Evolutionary conservation across 2,888 invertebrate species (phyloP).

Genomic region (Mythimna loreyi): DNA sequence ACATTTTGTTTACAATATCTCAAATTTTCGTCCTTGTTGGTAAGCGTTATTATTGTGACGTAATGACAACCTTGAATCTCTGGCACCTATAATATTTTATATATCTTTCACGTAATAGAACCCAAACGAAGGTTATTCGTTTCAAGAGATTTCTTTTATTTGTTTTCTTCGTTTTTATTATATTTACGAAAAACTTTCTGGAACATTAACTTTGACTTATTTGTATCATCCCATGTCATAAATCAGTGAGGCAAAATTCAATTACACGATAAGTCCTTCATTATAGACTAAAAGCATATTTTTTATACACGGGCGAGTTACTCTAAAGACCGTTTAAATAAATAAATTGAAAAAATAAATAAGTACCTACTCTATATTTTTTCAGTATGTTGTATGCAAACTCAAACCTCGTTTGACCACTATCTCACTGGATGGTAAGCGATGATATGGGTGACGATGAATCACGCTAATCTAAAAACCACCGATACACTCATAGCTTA

Average conservation of each 20-base stretch:
- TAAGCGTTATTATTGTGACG: slow-evolving; percentile 30
- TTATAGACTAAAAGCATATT: neutral
- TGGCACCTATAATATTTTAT: slow-evolving; percentile 23
- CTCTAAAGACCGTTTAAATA: fast-evolving
- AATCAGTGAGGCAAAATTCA: slow-evolving; percentile 22
- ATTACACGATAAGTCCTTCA: neutral
- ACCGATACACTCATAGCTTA: no score
- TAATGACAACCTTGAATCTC: slow-evolving; percentile 12
- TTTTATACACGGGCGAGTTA: neutral
- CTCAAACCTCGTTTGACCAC: no score
- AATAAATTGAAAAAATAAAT: no score
- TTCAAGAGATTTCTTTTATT: slow-evolving; percentile 27
- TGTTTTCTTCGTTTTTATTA: slow-evolving; percentile 25
- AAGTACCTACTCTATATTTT: no score
- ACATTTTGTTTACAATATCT: slow-evolving; percentile 31
- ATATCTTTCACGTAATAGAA: slow-evolving; percentile 25
- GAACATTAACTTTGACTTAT: slow-evolving; percentile 37
- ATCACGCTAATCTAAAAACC: no score
- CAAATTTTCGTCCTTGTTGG: slow-evolving; percentile 9
- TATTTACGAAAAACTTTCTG: slow-evolving; percentile 35
- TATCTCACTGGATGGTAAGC: no score
- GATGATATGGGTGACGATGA: no score
- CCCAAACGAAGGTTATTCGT: slow-evolving; percentile 38
- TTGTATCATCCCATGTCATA: slow-evolving; percentile 30
- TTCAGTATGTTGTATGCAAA: no score